Base-by-base conservation (phyloP, 92 coral and sea anemone genomes). In the Parazoanthus atlanticus region DNA sequence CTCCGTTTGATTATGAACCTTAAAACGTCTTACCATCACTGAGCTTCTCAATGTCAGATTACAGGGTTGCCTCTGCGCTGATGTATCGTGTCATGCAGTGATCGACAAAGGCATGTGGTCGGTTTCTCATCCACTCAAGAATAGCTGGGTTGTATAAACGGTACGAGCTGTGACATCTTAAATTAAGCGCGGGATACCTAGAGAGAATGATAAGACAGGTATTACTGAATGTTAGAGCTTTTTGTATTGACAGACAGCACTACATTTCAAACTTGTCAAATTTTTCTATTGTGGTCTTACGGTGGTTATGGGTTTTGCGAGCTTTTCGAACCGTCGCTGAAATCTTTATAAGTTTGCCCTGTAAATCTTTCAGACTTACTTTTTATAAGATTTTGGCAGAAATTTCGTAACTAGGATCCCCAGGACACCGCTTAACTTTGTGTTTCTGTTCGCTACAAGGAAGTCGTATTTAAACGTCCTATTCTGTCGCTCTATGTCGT, bases 81-180 rank as follows among this genome's bases (percentile, higher is more conserved):
- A 79, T 36, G 77, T 65, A 38, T 32, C 88, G 91, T 61, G 86
- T 36, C 85, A 82, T 86, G 36, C 88, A 75, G 69, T 89, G 91
- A 6, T 40, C 72, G 19, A 89, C 79, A 74, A 89, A 84, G 29
- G 69, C 16, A 66, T 81, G 86, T 73, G 84, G 91, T 56, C 91
- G 75, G 56, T 89, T 82, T 67, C 85, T 78, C 58, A 82, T 38
- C 91, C 91, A 88, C 84, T 89, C 80, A 15, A 88, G 91, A 43
- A 89, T 86, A 23, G 78, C 79, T 8, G 46, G 76, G 32, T 89
- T 86, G 85, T 86, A 86, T n/a, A 76, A 47, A 21, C 76, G 74
- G 77, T 86, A 86, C 13, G 85, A 67, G 76, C 85, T 86, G 5
- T 87, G 81, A 47, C 54, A 82, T 72, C 91, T 79, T n/a, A 82